Evolutionary conservation across 2,113 vertebrate species (phyloP), one percentile per base, ranked within the genome.

Genomic region (Notiomystis cincta): DNA sequence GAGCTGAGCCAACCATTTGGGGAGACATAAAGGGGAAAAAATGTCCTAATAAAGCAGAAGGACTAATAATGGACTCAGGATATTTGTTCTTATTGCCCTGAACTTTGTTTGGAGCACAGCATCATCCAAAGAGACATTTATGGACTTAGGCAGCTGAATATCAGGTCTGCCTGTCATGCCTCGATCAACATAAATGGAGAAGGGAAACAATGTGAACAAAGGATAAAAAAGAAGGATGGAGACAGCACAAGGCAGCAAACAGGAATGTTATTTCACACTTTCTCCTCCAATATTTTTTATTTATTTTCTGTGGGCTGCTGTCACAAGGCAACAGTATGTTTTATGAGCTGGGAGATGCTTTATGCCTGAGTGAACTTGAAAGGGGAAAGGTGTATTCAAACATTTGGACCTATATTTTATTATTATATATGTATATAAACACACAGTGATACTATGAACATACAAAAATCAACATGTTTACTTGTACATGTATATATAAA

Each of bases 171-270:
- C 75, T 94, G 91, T 96, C 97, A 81, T 71, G 91, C 67, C 64
- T 95, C 27, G 0, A 90, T 90, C 93, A 81, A 80, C 93, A 85
- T 76, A 92, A 82, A 94, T 82, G 70, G 77, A 23, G 47, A 91
- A 88, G 75, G 88, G 89, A 96, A 94, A 83, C 82, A 93, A 48
- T 83, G 85, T 84, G 92, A 95, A 93, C 80, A 93, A 93, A 96
- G 71, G 82, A 87, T 94, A 90, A 96, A 95, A 87, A 90, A 93
- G 78, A 94, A 94, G 71, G 79, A 91, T 95, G 82, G 79, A 94
- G 95, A 92, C 73, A 90, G 82, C 81, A 92, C 27, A 82, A 85
- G 61, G 80, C 85, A 87, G 48, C 67, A 94, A 95, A 95, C 40
- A 82, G 85, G 66, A 62, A 48, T 91, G 30, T 89, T 90, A 80